Evolutionary conservation across 2,888 invertebrate genomes (phyloP).

Genomic region (Melieria crassipennis): DNA sequence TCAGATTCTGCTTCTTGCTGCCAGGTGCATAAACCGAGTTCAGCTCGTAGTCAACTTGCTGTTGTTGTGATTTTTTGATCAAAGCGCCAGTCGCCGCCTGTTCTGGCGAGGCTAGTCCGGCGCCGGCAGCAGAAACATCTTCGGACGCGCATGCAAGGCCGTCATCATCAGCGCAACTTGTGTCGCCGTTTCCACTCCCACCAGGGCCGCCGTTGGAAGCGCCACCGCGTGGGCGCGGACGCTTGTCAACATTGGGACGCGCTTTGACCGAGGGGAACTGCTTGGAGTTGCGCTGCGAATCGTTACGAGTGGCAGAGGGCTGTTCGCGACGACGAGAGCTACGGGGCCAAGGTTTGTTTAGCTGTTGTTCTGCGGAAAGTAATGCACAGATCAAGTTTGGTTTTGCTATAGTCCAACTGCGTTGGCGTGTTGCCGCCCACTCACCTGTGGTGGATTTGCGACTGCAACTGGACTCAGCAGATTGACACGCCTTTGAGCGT

Average conservation of each 20-base stretch:
- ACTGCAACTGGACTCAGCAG: constrained; percentile 71
- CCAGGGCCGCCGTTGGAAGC: constrained; percentile 68
- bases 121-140: constrained; percentile 54
- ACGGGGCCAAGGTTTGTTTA: constrained; percentile 55
- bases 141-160: constrained; percentile 51
- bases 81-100: constrained; percentile 36
- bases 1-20: constrained; percentile 91
- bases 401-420: not conserved
- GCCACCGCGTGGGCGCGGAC: constrained; percentile 63
- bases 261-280: constrained; percentile 67
- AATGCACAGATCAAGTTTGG: constrained; percentile 1
- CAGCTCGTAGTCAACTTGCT: constrained; percentile 69
- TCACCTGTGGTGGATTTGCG: constrained; percentile 71
- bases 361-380: constrained; percentile 51
- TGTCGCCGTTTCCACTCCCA: constrained; percentile 60
- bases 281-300: constrained; percentile 71
- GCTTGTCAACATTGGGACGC: constrained; percentile 74
- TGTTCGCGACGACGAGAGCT: constrained; percentile 62
- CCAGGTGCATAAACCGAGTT: constrained; percentile 85
- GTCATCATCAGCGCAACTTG: constrained; percentile 66
- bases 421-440: constrained; percentile 43
- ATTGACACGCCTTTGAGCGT: constrained; percentile 72
- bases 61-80: constrained; percentile 45
- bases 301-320: constrained; percentile 70
- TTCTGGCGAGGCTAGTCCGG: constrained; percentile 59